Percentiles rank a stretch among this genome's conserved stretches.
Evolutionary conservation across 2,888 invertebrate genomes (phyloP).

Genomic region (Hirtodrosophila histrioides): DNA sequence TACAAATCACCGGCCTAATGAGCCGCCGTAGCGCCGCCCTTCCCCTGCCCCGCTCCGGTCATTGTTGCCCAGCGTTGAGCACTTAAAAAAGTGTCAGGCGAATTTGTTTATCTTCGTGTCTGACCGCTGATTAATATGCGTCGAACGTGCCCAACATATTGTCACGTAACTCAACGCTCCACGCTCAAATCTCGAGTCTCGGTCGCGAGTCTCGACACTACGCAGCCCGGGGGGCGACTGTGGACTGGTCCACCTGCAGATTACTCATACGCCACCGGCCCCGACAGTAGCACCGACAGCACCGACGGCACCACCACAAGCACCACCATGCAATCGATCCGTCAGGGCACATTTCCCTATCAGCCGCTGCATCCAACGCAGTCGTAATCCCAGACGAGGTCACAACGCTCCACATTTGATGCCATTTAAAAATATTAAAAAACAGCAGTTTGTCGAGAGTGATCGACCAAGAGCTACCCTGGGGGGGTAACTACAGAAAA

Average conservation of each 20-base stretch:
- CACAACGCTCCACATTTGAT: conserved; percentile 39
- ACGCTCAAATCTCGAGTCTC: background rate
- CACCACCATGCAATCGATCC: conserved; percentile 48
- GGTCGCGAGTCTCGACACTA: no score
- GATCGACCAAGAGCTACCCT: no score
- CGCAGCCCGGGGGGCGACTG: background rate
- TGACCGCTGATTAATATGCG: conserved; percentile 59
- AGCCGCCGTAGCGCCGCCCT: conserved; percentile 25
- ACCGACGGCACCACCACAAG: conserved; percentile 23
- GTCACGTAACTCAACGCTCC: conserved; percentile 61
- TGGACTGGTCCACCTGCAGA: conserved; percentile 20
- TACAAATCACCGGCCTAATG: conserved; percentile 58
- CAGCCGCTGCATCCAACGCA: conserved; percentile 52
- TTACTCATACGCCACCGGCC: conserved; percentile 63
- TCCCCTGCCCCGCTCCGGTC: background rate
- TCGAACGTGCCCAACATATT: conserved; percentile 67
- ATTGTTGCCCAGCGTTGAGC: background rate
- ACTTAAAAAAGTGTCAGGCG: conserved; percentile 38
- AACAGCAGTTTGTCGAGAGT: background rate
- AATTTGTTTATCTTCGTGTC: conserved; percentile 42
- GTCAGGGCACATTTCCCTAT: conserved; percentile 23
- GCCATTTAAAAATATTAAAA: conserved; percentile 32
- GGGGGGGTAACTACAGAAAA: no score
- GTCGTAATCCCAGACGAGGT: conserved; percentile 55
- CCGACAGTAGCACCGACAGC: background rate